A percentile compares a stretch with the other conserved stretches of the same genome.
phyloP scores from a whole-genome alignment of 2,888 invertebrate genomes.

The Ochropleura leucogaster region DNA sequence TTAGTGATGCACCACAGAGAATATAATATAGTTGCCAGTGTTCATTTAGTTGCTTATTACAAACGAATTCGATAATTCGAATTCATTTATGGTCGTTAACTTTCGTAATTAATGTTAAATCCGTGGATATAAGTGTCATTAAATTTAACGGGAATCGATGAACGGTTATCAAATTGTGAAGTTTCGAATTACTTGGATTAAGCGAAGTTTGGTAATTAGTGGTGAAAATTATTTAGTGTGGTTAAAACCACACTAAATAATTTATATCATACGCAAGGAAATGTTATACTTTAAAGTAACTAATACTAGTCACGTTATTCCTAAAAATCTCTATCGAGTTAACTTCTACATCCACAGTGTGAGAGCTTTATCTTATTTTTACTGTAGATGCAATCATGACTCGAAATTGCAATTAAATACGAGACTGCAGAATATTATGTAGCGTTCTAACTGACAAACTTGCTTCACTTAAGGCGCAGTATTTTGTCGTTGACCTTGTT shows the following conservation, averaged over 20 bases:
- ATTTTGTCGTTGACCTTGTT: no score
- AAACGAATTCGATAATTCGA: slow-evolving; percentile 28
- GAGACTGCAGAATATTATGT: not conserved
- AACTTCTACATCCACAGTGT: not conserved
- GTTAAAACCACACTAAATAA: no score
- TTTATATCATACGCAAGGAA: no score
- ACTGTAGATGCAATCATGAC: not conserved
- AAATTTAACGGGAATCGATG: slow-evolving; percentile 33
- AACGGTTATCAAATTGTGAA: slow-evolving; percentile 23
- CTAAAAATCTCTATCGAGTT: not conserved
- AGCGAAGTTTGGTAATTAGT: slow-evolving; percentile 27
- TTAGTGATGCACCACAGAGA: slow-evolving; percentile 17
- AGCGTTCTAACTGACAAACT: not conserved
- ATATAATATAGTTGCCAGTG: slow-evolving; percentile 10
- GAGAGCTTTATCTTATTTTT: not conserved
- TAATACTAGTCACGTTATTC: not conserved
- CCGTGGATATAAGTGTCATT: slow-evolving; percentile 26
- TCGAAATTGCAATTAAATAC: not conserved
- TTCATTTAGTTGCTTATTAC: slow-evolving; percentile 34
- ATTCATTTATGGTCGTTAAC: slow-evolving; percentile 29
- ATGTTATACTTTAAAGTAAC: not conserved
- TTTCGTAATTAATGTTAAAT: slow-evolving; percentile 32
- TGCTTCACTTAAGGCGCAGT: no score
- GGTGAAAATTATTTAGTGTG: not conserved
- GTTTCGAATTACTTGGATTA: slow-evolving; percentile 17